Evolutionary conservation across 2,888 invertebrate genomes (phyloP).

Genomic region (Acleris sparsana): DNA sequence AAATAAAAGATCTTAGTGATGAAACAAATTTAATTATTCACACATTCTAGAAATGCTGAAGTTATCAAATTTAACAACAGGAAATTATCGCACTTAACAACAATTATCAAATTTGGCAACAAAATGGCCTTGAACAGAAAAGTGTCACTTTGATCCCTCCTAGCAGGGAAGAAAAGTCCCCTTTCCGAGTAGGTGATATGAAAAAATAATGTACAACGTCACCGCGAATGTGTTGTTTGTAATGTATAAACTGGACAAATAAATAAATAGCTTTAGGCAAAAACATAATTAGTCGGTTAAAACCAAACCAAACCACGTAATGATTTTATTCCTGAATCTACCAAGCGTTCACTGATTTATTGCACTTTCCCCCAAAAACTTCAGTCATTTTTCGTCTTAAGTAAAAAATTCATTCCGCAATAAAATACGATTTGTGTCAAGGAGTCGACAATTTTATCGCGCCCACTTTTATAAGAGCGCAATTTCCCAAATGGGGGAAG

Average conservation of each 20-base stretch:
- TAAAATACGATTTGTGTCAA: constrained; percentile 41
- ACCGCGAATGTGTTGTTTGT: too few species aligned
- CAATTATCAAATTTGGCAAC: too few species aligned
- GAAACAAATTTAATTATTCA: too few species aligned
- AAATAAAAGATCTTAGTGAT: too few species aligned
- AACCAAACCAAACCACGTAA: neutral
- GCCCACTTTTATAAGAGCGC: constrained; percentile 23
- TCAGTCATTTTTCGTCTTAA: constrained; percentile 19
- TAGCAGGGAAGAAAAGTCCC: too few species aligned
- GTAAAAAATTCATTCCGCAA: constrained; percentile 33
- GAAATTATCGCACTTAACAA: too few species aligned
- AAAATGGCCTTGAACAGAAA: too few species aligned
- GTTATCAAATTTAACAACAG: too few species aligned
- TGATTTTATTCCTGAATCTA: constrained; percentile 6
- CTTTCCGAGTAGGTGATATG: too few species aligned
- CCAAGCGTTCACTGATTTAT: constrained; percentile 13
- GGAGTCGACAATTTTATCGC: constrained; percentile 31
- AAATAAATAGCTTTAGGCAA: neutral
- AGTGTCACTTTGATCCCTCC: too few species aligned
- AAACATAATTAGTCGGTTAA: neutral
- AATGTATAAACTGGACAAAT: neutral
- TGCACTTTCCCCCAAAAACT: constrained; percentile 10
- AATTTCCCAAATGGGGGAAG: constrained; percentile 29
- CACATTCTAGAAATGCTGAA: too few species aligned
- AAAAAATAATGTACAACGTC: neutral